phyloP scores from a whole-genome alignment of 2,113 vertebrate species.

The Mola mola region DNA sequence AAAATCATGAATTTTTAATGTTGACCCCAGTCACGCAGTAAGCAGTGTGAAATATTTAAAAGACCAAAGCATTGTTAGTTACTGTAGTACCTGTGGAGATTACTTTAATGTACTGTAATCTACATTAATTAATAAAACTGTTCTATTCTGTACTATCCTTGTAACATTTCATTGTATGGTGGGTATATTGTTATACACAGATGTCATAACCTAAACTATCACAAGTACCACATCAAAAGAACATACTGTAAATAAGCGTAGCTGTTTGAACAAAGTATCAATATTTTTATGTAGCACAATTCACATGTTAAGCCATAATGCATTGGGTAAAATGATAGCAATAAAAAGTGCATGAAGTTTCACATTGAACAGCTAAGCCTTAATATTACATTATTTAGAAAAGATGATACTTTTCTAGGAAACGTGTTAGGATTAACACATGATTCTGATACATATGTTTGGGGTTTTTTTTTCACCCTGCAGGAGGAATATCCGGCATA shows the following conservation, averaged over 20 bases:
- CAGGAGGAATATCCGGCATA: conserved; percentile 40
- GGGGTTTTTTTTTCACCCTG: conserved; percentile 41
- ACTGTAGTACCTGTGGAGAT: conserved; percentile 1
- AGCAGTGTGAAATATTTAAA: conserved; percentile 21
- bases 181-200: conserved; percentile 1
- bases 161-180: too few species aligned
- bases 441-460: conserved; percentile 47
- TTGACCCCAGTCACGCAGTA: conserved; percentile 9
- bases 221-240: not conserved
- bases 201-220: not conserved
- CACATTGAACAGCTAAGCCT: not conserved
- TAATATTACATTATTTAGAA: conserved; percentile 17
- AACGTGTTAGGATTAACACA: conserved; percentile 34
- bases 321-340: not conserved
- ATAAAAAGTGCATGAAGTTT: not conserved
- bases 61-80: not conserved
- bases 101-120: conserved; percentile 28
- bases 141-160: conserved; percentile 1
- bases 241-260: too few species aligned
- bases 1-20: conserved; percentile 9
- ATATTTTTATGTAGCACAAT: too few species aligned
- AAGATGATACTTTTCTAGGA: conserved; percentile 24
- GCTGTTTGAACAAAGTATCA: too few species aligned
- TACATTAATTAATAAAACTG: conserved; percentile 8
- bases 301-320: not conserved